Evolutionary conservation across 2,888 invertebrate genomes (phyloP).

Genomic region (Parelbella ahira): DNA sequence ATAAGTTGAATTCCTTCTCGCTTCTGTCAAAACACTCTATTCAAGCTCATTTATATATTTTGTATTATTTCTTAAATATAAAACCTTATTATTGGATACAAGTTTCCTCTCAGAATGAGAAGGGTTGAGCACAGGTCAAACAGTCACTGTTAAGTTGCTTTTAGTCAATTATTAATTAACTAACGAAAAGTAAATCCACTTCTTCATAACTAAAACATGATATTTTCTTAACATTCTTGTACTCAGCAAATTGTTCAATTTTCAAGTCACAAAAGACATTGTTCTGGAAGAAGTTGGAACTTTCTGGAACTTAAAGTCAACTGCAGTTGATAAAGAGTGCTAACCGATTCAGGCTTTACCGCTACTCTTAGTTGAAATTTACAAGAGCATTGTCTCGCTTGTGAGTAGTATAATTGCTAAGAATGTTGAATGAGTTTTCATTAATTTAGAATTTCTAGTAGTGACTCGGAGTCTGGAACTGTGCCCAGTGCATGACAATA

Average conservation of each 20-base stretch:
- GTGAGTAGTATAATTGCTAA: neutral
- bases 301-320: conserved; percentile 21
- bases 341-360: conserved; percentile 16
- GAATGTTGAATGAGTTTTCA: too few relatives aligned
- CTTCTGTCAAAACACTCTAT: too few relatives aligned
- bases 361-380: conserved; percentile 11
- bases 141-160: too few relatives aligned
- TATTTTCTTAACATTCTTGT: neutral
- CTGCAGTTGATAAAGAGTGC: conserved; percentile 14
- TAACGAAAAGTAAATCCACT: neutral
- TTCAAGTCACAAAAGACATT: conserved; percentile 24
- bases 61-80: too few relatives aligned
- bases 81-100: too few relatives aligned
- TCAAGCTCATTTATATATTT: too few relatives aligned
- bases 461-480: too few relatives aligned
- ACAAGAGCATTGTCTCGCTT: conserved; percentile 17
- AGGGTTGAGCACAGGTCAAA: too few relatives aligned
- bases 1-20: neutral
- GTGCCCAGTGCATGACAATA: too few relatives aligned
- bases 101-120: too few relatives aligned
- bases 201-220: neutral
- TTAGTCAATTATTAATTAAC: too few relatives aligned
- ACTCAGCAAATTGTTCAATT: conserved; percentile 17
- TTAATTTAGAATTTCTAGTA: too few relatives aligned
- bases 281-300: conserved; percentile 17